phyloP scores from a whole-genome alignment of 2,113 vertebrate genomes.

The Rhynchomys soricoides region DNA sequence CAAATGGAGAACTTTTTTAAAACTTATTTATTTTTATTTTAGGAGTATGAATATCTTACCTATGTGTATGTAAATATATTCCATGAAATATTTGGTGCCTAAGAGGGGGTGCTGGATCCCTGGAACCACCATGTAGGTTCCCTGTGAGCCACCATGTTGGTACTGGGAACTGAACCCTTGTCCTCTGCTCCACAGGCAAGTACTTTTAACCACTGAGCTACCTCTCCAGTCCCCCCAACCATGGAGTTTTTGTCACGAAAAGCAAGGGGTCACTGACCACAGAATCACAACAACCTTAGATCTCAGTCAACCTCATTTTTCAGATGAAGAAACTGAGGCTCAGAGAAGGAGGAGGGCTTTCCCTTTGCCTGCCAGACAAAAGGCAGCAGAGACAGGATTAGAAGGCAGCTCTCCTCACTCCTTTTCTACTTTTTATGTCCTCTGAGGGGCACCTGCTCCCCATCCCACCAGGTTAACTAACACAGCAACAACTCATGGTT shows the following conservation, averaged over 20 bases:
- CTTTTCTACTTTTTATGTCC: neutral
- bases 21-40: neutral
- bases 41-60: neutral
- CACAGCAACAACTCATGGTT: neutral
- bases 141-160: neutral
- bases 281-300: conserved; percentile 23
- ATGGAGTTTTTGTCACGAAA: neutral
- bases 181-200: neutral
- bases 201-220: neutral
- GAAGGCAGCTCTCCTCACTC: conserved; percentile 1
- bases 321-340: conserved; percentile 46
- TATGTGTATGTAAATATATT: neutral
- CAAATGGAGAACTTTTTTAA: conserved; percentile 27
- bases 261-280: neutral
- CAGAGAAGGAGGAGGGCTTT: conserved; percentile 5
- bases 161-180: neutral
- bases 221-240: conserved; percentile 1
- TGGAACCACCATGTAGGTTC: too few species aligned
- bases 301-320: neutral
- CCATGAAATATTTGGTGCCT: neutral
- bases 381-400: neutral
- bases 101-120: neutral
- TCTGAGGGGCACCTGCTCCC: neutral
- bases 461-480: neutral
- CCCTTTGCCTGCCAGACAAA: neutral